A percentile compares a stretch with the other conserved stretches of the same genome.
phyloP scores from a whole-genome alignment of 2,888 invertebrate species.

The Dasysyrphus albostriatus region DNA sequence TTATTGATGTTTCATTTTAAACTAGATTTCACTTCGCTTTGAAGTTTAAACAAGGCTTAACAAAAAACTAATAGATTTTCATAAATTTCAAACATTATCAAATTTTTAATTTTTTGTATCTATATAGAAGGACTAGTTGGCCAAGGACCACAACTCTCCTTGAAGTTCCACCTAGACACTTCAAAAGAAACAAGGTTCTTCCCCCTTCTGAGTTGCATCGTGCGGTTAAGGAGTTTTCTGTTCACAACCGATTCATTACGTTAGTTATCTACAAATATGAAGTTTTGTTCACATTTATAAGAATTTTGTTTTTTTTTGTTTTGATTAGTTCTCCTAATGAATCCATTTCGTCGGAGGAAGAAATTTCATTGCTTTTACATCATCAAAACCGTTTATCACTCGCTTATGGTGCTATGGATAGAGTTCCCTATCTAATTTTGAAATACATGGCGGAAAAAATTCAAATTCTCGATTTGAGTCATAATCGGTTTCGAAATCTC shows the following conservation, averaged over 20 bases:
- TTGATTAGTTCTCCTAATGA: slow-evolving; percentile 27
- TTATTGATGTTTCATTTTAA: too few relatives aligned
- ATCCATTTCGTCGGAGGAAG: slow-evolving; percentile 30
- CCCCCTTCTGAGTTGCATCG: slow-evolving; percentile 22
- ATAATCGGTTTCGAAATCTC: slow-evolving; percentile 89
- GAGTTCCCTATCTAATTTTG: slow-evolving; percentile 86
- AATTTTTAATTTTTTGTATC: not conserved
- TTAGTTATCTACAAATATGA: not conserved
- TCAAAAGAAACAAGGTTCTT: not conserved
- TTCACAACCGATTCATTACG: not conserved
- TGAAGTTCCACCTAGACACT: not conserved
- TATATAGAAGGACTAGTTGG: not conserved
- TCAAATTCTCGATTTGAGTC: slow-evolving; percentile 88
- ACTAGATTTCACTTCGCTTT: too few relatives aligned
- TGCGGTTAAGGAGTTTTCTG: not conserved
- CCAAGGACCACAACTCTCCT: not conserved
- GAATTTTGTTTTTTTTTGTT: slow-evolving; percentile 31
- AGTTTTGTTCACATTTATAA: not conserved
- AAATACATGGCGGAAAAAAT: slow-evolving; percentile 86
- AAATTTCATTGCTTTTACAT: slow-evolving; percentile 53
- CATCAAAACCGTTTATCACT: slow-evolving; percentile 82
- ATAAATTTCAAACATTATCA: too few relatives aligned
- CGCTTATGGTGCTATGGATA: slow-evolving; percentile 87
- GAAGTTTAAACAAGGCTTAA: too few relatives aligned
- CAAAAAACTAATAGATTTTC: too few relatives aligned